Base-by-base conservation (phyloP, 2,888 invertebrate genomes). In the Epinotia nisella region DNA sequence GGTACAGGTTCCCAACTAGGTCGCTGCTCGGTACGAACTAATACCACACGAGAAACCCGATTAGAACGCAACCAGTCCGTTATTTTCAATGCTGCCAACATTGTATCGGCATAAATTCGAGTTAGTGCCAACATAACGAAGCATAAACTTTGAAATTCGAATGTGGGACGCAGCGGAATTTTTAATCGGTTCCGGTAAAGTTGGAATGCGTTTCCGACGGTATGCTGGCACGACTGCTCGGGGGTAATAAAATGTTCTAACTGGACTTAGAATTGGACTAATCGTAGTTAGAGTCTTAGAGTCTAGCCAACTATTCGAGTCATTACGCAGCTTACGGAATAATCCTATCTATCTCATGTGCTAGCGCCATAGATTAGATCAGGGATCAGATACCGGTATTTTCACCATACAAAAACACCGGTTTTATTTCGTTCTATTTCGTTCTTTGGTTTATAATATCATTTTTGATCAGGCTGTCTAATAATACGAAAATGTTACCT, bases 1-100 rank as follows among this genome's bases (percentile, higher is more conserved):
- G 13, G 49, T 45, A 17, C 15, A 58, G 35, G 41, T 71, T 71
- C 11, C 53, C 55, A 71, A 71, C 66, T 71, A 41, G 74, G 74
- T 74, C 71, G 71, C 59, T 55, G 59, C 55, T 74, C 74, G 71
- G 59, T 55, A 58, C 60, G 51, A 71, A 69, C 71, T 71, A 69
- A 70, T 72, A 41, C 71, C 29, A 56, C 62, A 62, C 49, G 56
- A 39, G 49, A 65, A 74, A 69, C 71, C 39, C 70, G 68, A 71
- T 75, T 73, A 67, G 70, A 73, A 70, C 68, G 56, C 45, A 64
- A 73, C 51, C 51, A 19, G 68, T 59, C 61, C 65, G 55, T 71
- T 67, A 69, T 64, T 64, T 68, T 29, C 51, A 73, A 59, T 65
- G 53, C 64, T 56, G 49, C 58, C 24, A 58, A 39, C 68, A 68